Evolutionary conservation across 2,797 vertebrate genomes (phyloP).

Genomic region (Furcifer pardalis): DNA sequence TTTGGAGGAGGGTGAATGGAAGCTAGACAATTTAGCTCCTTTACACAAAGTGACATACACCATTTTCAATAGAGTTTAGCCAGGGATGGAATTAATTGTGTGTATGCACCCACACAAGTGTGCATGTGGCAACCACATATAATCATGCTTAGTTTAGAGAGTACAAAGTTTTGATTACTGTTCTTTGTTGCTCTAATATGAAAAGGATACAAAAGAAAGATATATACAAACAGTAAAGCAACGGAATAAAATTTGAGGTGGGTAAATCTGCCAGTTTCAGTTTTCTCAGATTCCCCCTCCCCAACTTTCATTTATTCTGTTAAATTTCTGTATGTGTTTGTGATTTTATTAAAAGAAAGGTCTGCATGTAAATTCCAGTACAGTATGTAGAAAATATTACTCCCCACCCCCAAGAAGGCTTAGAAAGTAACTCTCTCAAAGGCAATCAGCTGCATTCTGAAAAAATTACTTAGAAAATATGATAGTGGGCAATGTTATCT

Average conservation of each 20-base stretch:
- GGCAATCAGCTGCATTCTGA: no score
- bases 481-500: no score
- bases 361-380: no score
- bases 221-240: neutral
- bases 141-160: neutral
- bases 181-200: neutral
- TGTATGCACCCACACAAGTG: neutral
- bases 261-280: neutral
- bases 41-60: neutral
- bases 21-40: neutral
- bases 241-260: neutral
- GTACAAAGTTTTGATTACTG: neutral
- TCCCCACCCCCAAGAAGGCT: no score
- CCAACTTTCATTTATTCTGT: neutral
- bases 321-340: neutral
- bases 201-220: neutral
- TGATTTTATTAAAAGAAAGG: neutral
- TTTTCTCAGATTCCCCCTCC: neutral
- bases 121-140: neutral
- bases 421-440: no score
- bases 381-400: no score
- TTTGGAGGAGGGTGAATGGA: slow-evolving; percentile 3
- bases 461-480: no score
- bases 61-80: neutral
- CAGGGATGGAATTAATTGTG: neutral